Base-by-base conservation (phyloP, 1,140 invertebrate genomes). In the Medauroidea extradentata region DNA sequence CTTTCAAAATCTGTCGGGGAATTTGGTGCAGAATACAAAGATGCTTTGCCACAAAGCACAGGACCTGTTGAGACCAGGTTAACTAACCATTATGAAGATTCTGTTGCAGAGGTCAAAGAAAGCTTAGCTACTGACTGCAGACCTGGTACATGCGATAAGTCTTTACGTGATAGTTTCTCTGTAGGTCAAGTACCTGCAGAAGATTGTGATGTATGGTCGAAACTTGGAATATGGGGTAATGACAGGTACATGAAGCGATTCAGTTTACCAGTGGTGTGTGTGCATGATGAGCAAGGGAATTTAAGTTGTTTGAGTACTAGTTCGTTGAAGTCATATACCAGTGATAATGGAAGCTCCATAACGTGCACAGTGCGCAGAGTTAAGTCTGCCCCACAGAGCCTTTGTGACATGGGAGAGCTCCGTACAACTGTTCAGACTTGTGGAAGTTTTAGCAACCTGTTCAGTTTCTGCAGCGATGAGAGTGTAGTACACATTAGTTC, bases 391-490 rank as follows among this genome's bases (percentile, higher is more conserved):
- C 49, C 49, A 19, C 49, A 51, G 27, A 29, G 49, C 49, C 19
- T 51, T 9, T n/a, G 38, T 13, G 25, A 29, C 38, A 3, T 34
- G 24, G 27, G 7, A 14, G 27, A 16, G 2, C 9, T 25, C 9
- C 21, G 27, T 14, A 23, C 19, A 7, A 46, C 24, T 18, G 18
- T 48, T 21, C 24, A 29, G 5, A 2, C 38, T 4, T 44, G 53
- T 18, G 29, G 53, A n/a, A 55, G 53, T 29, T 41, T 55, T 16
- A 46, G 53, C 39, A 55, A 55, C 24, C 18, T 55, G 53, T 55
- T 55, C 23, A 55, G 53, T 27, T 55, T 41, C 23, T 55, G 53
- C 53, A 55, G 53, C 24, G 53, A 55, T 46, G 53, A 55, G n/a
- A 55, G 53, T 27, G 53, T 55, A 14, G 39, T 55, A 38, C 53